phyloP scores from a whole-genome alignment of 2,797 vertebrate species.

The Coranthus polyacanthus region DNA sequence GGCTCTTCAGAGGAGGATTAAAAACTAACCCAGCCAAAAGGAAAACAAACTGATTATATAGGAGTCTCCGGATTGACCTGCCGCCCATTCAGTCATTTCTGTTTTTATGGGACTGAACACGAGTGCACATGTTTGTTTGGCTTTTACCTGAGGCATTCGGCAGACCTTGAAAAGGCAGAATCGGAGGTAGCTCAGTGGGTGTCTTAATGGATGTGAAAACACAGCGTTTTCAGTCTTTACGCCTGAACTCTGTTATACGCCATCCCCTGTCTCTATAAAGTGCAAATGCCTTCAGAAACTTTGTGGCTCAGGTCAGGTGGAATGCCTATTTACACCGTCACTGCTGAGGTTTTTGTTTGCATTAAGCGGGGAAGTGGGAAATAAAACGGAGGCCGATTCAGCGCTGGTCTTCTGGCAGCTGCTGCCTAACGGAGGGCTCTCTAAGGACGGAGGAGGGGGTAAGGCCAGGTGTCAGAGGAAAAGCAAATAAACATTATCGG shows the following conservation, averaged over 20 bases:
- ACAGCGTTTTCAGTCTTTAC: constrained; percentile 8
- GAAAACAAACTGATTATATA: neutral
- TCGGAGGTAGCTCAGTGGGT: constrained; percentile 4
- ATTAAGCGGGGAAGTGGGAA: constrained; percentile 31
- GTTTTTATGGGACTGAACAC: neutral
- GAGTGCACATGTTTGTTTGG: constrained; percentile 2
- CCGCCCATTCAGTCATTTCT: constrained; percentile 3
- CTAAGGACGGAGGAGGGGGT: constrained; percentile 8
- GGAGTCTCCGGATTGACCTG: neutral
- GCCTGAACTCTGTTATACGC: neutral
- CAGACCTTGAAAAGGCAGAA: constrained; percentile 3
- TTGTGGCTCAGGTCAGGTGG: neutral
- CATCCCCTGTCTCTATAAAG: neutral
- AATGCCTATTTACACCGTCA: neutral
- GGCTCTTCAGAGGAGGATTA: neutral
- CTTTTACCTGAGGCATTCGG: constrained; percentile 16
- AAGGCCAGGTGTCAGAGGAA: constrained; percentile 32
- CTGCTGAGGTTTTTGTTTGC: constrained; percentile 13
- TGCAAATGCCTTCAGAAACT: constrained; percentile 16
- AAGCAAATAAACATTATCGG: constrained; percentile 12
- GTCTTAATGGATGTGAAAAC: constrained; percentile 27
- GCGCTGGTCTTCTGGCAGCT: constrained; percentile 46
- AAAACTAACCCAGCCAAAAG: constrained; percentile 3
- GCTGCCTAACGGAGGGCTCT: constrained; percentile 27
- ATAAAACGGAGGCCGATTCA: constrained; percentile 34